Conservation (phyloP, 2,797 vertebrate genomes). For the Acipenser ruthenus region DNA sequence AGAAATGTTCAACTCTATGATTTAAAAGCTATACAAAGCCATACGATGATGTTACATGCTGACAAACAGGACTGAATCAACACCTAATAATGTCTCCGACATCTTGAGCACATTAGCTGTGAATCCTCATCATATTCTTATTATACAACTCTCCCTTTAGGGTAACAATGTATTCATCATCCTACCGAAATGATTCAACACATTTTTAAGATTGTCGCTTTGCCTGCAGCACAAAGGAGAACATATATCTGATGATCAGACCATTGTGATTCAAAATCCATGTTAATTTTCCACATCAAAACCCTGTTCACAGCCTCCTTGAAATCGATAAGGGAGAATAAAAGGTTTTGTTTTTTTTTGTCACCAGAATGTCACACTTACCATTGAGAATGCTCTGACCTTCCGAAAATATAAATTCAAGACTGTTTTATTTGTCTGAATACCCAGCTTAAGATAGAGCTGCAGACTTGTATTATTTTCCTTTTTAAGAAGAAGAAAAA, state of each 20-base stretch:
- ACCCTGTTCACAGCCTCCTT: neutral
- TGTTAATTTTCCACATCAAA: neutral
- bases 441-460: slow-evolving; percentile 4
- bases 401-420: neutral
- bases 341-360: neutral
- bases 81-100: neutral
- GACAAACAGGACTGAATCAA: too few relatives aligned
- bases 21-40: too few relatives aligned
- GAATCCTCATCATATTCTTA: neutral
- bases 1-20: too few relatives aligned
- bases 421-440: neutral
- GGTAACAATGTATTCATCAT: neutral
- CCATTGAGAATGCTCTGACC: neutral
- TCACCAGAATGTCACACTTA: neutral
- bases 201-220: neutral
- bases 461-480: neutral
- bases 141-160: slow-evolving; percentile 1
- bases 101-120: neutral
- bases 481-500: slow-evolving; percentile 7
- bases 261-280: neutral
- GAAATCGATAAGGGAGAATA: neutral
- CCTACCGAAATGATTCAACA: slow-evolving; percentile 1
- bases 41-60: too few relatives aligned
- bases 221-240: slow-evolving; percentile 3
- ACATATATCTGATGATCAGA: neutral